Base-by-base conservation (phyloP, 2,113 vertebrate genomes). In the Brachypodius melanocephalos region DNA sequence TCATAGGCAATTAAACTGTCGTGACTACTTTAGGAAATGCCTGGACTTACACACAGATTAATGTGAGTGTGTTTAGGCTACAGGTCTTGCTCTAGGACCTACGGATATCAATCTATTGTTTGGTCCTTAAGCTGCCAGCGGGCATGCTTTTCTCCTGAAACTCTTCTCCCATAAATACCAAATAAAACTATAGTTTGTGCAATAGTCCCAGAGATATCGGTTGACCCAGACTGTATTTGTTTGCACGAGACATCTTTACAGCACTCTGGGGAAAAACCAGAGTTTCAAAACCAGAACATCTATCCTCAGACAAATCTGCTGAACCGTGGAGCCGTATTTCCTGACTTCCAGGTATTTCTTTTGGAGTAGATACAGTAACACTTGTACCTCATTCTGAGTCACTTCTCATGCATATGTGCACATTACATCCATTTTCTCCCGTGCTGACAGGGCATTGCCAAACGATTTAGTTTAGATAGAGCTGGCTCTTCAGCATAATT, bases 341-440 rank as follows among this genome's bases (percentile, higher is more conserved):
- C 97, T 98, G 96, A 97, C 85, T 98, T 97, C 96, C 98, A 98
- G 97, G 97, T 97, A 98, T 98, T 98, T 98, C 97, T 97, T 95
- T 93, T 91, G 97, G 97, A 97, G 80, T 67, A 95, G 96, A 86
- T 90, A 97, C 96, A 92, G 91, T 59, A 96, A 97, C 96, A 96
- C 97, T 97, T 96, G 97, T 61, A 73, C 95, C 92, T 96, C 95
- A 94, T 71, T 98, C 96, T 97, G 97, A 98, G 96, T 98, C 96
- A 98, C 79, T 97, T 72, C 93, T 93, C 73, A 61, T 89, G 77
- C 90, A 77, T 94, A 95, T 86, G 87, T 65, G 91, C 77, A 75
- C 52, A 43, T 95, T 94, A 55, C 94, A 95, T 84, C 94, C 68
- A 93, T 95, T 95, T 89, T 92, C 90, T 82, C 83, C 75, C 6